Evolutionary conservation across 2,113 vertebrate genomes (phyloP).

Genomic region (Illadopsis cleaveri): DNA sequence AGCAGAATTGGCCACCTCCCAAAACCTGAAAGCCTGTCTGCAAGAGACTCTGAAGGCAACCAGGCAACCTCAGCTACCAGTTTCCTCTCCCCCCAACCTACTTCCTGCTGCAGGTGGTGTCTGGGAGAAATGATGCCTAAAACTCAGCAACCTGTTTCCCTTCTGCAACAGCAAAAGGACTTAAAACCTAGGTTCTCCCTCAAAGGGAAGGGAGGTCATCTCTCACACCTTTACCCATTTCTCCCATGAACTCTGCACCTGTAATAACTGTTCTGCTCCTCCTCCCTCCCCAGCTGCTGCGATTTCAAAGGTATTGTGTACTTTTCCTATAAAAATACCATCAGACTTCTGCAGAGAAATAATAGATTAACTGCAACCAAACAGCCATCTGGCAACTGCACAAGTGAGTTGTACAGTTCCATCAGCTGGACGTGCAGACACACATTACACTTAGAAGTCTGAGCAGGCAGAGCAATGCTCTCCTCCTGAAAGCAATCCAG

Average conservation of each 20-base stretch:
- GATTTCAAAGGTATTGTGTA: not conserved
- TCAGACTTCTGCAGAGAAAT: not conserved
- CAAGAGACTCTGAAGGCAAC: not conserved
- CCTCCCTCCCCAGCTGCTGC: not conserved
- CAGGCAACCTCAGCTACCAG: not conserved
- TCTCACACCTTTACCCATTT: not conserved
- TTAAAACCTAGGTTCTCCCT: not conserved
- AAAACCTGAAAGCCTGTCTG: not conserved
- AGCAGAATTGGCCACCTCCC: constrained; percentile 46
- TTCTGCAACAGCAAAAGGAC: not conserved
- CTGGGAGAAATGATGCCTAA: not conserved
- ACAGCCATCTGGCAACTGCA: not conserved
- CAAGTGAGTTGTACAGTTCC: not conserved
- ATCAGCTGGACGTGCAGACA: not conserved
- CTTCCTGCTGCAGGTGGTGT: not conserved
- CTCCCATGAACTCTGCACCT: not conserved
- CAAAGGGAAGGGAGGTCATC: not conserved
- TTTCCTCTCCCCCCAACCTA: not conserved
- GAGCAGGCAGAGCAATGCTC: not conserved
- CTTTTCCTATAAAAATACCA: not conserved
- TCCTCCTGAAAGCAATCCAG: not conserved
- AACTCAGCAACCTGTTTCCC: not conserved
- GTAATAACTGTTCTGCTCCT: not conserved
- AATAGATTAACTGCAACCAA: not conserved
- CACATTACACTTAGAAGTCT: not conserved